These are phyloP conservation scores for Ia io DNA, from an alignment of 2,113 vertebrate species.

Conservation along the genomic window DNA sequence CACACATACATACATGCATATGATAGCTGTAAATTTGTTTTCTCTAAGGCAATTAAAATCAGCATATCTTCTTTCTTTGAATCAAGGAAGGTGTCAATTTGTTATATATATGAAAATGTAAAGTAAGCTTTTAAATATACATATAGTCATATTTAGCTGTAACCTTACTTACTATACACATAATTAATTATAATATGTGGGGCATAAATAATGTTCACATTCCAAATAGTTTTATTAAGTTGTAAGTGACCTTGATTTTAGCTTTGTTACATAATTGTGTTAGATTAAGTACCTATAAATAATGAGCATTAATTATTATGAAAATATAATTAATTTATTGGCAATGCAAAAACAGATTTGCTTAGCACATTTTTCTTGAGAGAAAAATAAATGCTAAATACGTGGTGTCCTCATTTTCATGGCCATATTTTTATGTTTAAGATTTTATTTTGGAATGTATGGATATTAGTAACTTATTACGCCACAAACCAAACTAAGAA, in stretches of 20 bases:
- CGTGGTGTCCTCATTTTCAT: conserved; percentile 49
- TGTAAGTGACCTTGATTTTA: conserved; percentile 78
- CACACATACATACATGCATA: neutral
- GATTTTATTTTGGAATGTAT: conserved; percentile 59
- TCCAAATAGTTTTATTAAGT: conserved; percentile 78
- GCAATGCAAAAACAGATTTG: conserved; percentile 48
- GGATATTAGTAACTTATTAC: conserved; percentile 40
- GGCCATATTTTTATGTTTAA: conserved; percentile 64
- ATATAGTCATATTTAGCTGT: conserved; percentile 55
- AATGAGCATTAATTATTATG: conserved; percentile 73
- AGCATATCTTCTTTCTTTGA: conserved; percentile 36
- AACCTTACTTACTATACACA: conserved; percentile 66
- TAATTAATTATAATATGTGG: conserved; percentile 69
- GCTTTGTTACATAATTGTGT: conserved; percentile 71
- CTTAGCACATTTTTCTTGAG: conserved; percentile 60
- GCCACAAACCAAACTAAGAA: conserved; percentile 24
- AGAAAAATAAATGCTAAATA: conserved; percentile 60
- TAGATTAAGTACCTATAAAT: conserved; percentile 77
- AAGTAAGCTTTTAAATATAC: conserved; percentile 56
- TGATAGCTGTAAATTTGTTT: neutral
- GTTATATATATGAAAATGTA: conserved; percentile 50
- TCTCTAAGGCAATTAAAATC: conserved; percentile 46
- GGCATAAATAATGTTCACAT: conserved; percentile 76
- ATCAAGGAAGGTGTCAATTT: conserved; percentile 39
- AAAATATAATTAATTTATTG: conserved; percentile 68